Evolutionary conservation across 2,113 vertebrate genomes (phyloP).

Genomic region (Muntiacus muntjak): DNA sequence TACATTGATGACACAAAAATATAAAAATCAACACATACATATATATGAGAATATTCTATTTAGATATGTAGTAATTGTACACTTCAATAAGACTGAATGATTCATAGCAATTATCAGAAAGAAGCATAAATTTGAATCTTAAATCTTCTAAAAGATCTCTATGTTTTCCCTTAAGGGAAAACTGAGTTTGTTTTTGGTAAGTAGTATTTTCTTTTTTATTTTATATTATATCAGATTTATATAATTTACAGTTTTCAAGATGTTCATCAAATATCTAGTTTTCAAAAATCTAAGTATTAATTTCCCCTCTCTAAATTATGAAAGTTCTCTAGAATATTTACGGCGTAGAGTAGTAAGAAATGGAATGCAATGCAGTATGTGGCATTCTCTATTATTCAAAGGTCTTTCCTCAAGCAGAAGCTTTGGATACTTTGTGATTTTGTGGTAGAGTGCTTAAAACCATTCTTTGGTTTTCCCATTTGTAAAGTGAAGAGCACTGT

Average conservation of each 20-base stretch:
- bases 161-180: conserved; percentile 6
- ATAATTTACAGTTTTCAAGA: neutral
- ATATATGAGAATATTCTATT: neutral
- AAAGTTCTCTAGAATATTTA: neutral
- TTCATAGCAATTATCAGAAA: neutral
- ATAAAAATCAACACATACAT: neutral
- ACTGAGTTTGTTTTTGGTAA: neutral
- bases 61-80: neutral
- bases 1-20: neutral
- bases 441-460: neutral
- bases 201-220: conserved; percentile 30
- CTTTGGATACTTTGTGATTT: neutral
- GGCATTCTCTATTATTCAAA: neutral
- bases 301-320: neutral
- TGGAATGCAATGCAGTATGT: accelerated
- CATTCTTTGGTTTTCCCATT: neutral
- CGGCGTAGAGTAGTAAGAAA: neutral
- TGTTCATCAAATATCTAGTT: neutral
- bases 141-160: neutral
- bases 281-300: conserved; percentile 27
- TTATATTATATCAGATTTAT: neutral
- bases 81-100: conserved; percentile 1
- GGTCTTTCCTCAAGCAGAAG: neutral
- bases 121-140: neutral
- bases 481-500: neutral